Conservation (phyloP, 92 coral and sea anemone genomes). For the Porites divaricata region DNA sequence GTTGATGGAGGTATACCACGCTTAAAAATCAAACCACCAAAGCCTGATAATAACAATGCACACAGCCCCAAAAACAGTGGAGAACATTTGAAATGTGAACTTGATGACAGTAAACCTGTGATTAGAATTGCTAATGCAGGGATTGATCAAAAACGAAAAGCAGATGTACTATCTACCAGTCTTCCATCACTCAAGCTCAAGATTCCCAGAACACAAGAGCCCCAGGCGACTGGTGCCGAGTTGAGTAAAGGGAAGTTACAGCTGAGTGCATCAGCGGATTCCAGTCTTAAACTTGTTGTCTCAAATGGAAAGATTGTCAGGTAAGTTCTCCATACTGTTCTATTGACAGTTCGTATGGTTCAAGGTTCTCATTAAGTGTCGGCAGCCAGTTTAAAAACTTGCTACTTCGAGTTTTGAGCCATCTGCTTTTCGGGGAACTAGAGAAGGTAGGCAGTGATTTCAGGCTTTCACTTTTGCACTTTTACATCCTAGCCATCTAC, state of each 20-base stretch:
- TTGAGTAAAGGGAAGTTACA: slow-evolving; percentile 39
- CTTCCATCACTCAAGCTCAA: slow-evolving; percentile 82
- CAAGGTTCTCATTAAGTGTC: too few relatives aligned
- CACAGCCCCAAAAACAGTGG: not conserved
- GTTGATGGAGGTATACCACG: slow-evolving; percentile 77
- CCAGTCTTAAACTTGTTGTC: slow-evolving; percentile 85
- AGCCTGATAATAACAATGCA: slow-evolving; percentile 50
- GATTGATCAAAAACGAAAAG: slow-evolving; percentile 31
- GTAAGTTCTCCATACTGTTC: slow-evolving; percentile 30
- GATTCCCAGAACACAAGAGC: slow-evolving; percentile 73
- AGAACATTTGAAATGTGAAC: slow-evolving; percentile 56
- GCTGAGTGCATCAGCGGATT: slow-evolving; percentile 67
- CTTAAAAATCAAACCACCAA: slow-evolving; percentile 86
- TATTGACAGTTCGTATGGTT: too few relatives aligned
- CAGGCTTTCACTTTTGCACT: too few relatives aligned
- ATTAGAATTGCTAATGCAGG: slow-evolving; percentile 70
- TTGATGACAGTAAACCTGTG: slow-evolving; percentile 75
- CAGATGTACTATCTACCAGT: slow-evolving; percentile 67
- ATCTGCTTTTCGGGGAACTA: too few relatives aligned
- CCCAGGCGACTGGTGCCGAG: slow-evolving; percentile 9
- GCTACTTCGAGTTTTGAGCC: too few relatives aligned
- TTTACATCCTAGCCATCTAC: too few relatives aligned
- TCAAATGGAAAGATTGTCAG: slow-evolving; percentile 96
- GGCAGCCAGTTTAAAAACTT: too few relatives aligned
- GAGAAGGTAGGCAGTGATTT: too few relatives aligned